Base-by-base conservation (phyloP, 2,888 invertebrate species). In the Hyles lineata region DNA sequence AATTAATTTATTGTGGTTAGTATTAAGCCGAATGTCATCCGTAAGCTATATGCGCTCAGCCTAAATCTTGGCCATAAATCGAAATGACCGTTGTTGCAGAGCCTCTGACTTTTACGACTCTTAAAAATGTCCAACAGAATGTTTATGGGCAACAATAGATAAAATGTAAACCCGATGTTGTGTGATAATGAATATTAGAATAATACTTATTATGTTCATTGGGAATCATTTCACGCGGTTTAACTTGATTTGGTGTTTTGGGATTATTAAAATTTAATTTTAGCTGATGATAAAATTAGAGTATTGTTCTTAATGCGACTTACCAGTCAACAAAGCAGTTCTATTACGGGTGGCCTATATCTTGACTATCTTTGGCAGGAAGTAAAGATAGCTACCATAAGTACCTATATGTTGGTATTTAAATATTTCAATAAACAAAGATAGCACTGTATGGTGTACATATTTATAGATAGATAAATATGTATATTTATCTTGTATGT, bases 91-190 rank as follows among this genome's bases (percentile, higher is more conserved):
- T 82, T 80, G 83, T 83, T 80, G 78, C 76, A 79, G 74, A 77
- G 78, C 80, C 82, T 77, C 78, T 76, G 83, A 82, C 79, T 84
- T 90, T 90, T 88, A 91, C 88, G 77, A 85, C 83, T 85, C 83
- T 89, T 87, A 87, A 87, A 87, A 89, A 87, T 83, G 84, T 86
- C 87, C 75, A 76, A 82, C 84, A 78, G 75, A 83, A 72, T 85
- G 82, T 89, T 90, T 85, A 88, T 84, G 79, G 78, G 55, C 70
- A 72, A 74, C 74, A 76, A 72, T 75, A 72, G 76, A 74, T 81
- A 74, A 74, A 72, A 78, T 72, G 21, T 70, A 55, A 73, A 75
- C 72, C 74, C 74, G 76, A 76, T 32, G 73, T 74, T 77, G 29
- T 74, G 74, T 69, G 73, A 79, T 77, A 76, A 73, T 77, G 50